A percentile compares a stretch with the other conserved stretches of the same genome.
phyloP scores from a whole-genome alignment of 2,113 vertebrate species.

The Gadus chalcogrammus region DNA sequence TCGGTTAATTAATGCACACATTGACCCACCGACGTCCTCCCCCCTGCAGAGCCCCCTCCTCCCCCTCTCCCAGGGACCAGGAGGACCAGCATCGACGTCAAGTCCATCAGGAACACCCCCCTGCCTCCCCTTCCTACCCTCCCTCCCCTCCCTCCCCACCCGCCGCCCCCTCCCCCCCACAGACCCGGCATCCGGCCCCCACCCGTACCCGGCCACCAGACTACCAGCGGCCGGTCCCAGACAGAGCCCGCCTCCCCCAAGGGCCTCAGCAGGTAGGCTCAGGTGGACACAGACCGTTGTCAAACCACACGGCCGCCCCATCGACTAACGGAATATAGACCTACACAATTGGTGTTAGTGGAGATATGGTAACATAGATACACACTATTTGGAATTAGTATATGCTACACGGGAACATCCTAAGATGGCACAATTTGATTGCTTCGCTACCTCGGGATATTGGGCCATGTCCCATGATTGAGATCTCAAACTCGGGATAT shows the following conservation, averaged over 20 bases:
- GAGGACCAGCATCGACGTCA: constrained; percentile 41
- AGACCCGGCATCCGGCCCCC: constrained; percentile 29
- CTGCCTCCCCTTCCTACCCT: constrained; percentile 52
- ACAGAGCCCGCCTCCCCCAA: constrained; percentile 30
- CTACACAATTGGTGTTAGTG: too few relatives aligned
- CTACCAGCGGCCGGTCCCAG: constrained; percentile 7
- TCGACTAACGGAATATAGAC: too few relatives aligned
- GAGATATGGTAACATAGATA: too few relatives aligned
- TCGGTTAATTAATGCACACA: too few relatives aligned
- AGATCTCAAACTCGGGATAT: too few relatives aligned
- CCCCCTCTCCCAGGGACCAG: constrained; percentile 39
- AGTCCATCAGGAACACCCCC: constrained; percentile 34
- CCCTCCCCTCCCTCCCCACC: constrained; percentile 30
- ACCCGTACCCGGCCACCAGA: constrained; percentile 35
- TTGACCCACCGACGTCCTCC: constrained; percentile 41
- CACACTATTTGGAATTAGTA: too few relatives aligned
- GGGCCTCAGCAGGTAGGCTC: constrained; percentile 36
- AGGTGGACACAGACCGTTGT: too few relatives aligned
- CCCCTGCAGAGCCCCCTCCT: constrained; percentile 41
- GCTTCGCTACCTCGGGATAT: too few relatives aligned
- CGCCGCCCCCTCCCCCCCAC: constrained; percentile 26
- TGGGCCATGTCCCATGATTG: too few relatives aligned
- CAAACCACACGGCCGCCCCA: too few relatives aligned
- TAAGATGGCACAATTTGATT: too few relatives aligned
- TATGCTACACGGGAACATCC: too few relatives aligned